A percentile compares a stretch with the other conserved stretches of the same genome.
phyloP scores from a whole-genome alignment of 2,888 invertebrate species.

The Sicus ferrugineus region DNA sequence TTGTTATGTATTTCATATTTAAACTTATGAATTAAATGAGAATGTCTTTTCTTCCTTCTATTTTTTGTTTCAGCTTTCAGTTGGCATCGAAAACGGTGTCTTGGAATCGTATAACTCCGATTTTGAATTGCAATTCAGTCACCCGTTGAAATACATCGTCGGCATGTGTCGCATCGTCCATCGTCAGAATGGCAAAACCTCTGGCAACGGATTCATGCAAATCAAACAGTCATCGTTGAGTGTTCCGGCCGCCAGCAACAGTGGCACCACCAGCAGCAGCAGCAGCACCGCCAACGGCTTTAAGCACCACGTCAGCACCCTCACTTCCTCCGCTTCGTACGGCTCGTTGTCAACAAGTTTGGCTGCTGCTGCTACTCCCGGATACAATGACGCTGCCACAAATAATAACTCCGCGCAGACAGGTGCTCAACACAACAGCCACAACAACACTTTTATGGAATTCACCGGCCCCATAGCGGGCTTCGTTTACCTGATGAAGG shows the following conservation, averaged over 20 bases:
- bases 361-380: constrained; percentile 3
- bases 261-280: constrained; percentile 22
- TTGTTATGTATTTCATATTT: too few relatives aligned
- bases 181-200: constrained; percentile 55
- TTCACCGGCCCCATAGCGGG: constrained; percentile 69
- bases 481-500: constrained; percentile 77
- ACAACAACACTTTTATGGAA: constrained; percentile 60
- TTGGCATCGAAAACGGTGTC: constrained; percentile 75
- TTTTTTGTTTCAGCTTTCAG: constrained; percentile 70
- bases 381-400: constrained; percentile 43
- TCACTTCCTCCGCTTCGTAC: constrained; percentile 59
- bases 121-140: constrained; percentile 74
- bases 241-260: constrained; percentile 31
- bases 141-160: constrained; percentile 71
- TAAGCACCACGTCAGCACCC: constrained; percentile 43
- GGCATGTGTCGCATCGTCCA: constrained; percentile 65
- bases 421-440: constrained; percentile 30
- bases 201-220: constrained; percentile 60
- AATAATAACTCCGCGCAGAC: constrained; percentile 41
- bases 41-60: constrained; percentile 30
- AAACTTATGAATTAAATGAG: background rate
- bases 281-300: constrained; percentile 42
- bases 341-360: constrained; percentile 57
- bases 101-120: constrained; percentile 75
- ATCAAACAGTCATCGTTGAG: constrained; percentile 49